Percentiles rank a stretch among this genome's conserved stretches.
phyloP scores from a whole-genome alignment of 2,888 invertebrate genomes.

The Hirtodrosophila histrioides region DNA sequence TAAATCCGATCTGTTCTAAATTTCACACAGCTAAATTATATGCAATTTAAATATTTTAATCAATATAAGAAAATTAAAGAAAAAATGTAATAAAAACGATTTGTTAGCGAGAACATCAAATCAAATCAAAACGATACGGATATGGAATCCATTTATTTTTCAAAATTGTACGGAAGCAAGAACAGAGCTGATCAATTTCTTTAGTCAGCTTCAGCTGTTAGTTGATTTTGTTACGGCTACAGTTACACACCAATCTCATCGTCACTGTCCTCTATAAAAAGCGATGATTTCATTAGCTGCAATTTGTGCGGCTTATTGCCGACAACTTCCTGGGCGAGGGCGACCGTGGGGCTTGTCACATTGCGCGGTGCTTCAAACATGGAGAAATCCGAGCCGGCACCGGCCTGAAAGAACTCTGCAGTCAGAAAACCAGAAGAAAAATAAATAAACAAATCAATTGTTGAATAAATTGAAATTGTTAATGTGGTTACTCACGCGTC shows the following conservation, averaged over 20 bases:
- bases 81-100: too few relatives aligned
- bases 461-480: background rate
- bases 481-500: constrained; percentile 67
- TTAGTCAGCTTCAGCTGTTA: too few relatives aligned
- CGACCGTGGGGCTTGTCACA: constrained; percentile 87
- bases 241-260: constrained; percentile 68
- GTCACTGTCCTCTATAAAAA: constrained; percentile 85
- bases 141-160: too few relatives aligned
- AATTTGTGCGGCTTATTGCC: constrained; percentile 88
- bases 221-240: background rate
- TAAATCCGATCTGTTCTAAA: too few relatives aligned
- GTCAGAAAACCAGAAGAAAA: background rate
- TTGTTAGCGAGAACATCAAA: too few relatives aligned
- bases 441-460: background rate
- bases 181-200: too few relatives aligned
- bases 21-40: too few relatives aligned
- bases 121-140: too few relatives aligned
- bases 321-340: constrained; percentile 87
- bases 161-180: too few relatives aligned
- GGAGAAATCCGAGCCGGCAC: constrained; percentile 68
- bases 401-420: constrained; percentile 79
- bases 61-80: too few relatives aligned
- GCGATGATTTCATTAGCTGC: constrained; percentile 93
- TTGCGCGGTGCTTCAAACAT: constrained; percentile 68
- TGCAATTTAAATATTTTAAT: too few relatives aligned